These are phyloP conservation scores for Cyprinodon variegatus DNA, from an alignment of 2,113 vertebrate species.

Conservation along the genomic window DNA sequence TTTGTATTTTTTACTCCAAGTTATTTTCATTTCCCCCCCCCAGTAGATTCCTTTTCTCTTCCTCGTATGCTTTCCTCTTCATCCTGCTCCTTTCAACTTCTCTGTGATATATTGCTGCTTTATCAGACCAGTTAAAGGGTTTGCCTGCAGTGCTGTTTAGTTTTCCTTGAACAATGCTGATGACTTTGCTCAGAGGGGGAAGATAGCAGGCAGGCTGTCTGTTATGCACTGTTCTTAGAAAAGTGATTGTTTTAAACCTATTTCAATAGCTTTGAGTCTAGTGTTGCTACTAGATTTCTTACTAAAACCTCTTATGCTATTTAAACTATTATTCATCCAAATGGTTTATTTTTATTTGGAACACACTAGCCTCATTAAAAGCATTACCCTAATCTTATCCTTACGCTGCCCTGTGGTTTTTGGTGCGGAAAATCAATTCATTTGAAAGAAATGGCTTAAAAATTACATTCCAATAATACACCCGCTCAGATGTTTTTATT, in stretches of 20 bases:
- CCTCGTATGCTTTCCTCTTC: background rate
- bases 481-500: no score
- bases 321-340: background rate
- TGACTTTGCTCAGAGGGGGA: constrained; percentile 14
- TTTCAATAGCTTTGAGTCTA: background rate
- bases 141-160: constrained; percentile 44
- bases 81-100: background rate
- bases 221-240: constrained; percentile 2
- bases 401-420: background rate
- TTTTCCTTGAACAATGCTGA: constrained; percentile 46
- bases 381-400: background rate
- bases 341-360: background rate
- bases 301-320: background rate
- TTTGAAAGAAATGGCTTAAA: background rate
- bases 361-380: background rate
- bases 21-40: no score
- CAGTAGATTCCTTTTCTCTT: background rate
- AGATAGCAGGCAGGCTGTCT: constrained; percentile 31
- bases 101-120: constrained; percentile 31
- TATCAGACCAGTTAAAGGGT: constrained; percentile 37
- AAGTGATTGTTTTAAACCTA: constrained; percentile 17
- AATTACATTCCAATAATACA: background rate
- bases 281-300: background rate
- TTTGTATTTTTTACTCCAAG: background rate
- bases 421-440: constrained; percentile 6